A percentile compares a stretch with the other conserved stretches of the same genome.
phyloP scores from a whole-genome alignment of 2,797 vertebrate species.

The Hydrolagus colliei region DNA sequence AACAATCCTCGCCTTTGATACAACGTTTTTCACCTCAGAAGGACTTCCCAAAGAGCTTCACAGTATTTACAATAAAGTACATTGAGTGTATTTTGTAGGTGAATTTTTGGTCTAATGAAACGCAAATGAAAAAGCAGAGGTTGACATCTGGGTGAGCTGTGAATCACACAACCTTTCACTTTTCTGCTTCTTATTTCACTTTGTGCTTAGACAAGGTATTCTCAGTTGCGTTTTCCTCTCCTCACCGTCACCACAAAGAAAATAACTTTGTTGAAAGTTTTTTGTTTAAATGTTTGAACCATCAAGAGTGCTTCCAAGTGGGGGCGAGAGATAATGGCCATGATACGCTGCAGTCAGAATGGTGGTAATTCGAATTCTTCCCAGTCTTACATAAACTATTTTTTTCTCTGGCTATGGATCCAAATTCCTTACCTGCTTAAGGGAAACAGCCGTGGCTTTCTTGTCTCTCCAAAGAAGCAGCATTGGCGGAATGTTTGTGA shows the following conservation, averaged over 20 bases:
- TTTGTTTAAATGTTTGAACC: background rate
- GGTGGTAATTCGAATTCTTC: background rate
- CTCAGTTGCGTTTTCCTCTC: background rate
- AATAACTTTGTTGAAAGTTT: background rate
- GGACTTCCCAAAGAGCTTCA: too few species aligned
- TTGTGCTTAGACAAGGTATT: background rate
- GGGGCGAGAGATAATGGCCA: background rate
- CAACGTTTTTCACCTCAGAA: too few species aligned
- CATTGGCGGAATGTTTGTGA: background rate
- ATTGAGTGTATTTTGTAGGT: too few species aligned
- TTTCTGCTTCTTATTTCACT: background rate
- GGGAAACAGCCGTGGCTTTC: background rate
- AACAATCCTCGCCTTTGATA: slow-evolving; percentile 33
- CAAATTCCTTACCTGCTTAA: background rate
- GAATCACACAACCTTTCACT: too few species aligned
- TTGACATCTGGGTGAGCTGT: background rate
- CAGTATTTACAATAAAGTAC: too few species aligned
- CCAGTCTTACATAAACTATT: background rate
- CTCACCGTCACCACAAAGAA: too few species aligned
- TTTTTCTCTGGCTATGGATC: background rate
- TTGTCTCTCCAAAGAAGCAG: background rate
- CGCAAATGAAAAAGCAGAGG: too few species aligned
- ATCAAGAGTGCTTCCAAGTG: background rate
- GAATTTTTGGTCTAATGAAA: too few species aligned
- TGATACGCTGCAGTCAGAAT: background rate